phyloP scores from a whole-genome alignment of 2,797 vertebrate species.

The Dryobates pubescens region DNA sequence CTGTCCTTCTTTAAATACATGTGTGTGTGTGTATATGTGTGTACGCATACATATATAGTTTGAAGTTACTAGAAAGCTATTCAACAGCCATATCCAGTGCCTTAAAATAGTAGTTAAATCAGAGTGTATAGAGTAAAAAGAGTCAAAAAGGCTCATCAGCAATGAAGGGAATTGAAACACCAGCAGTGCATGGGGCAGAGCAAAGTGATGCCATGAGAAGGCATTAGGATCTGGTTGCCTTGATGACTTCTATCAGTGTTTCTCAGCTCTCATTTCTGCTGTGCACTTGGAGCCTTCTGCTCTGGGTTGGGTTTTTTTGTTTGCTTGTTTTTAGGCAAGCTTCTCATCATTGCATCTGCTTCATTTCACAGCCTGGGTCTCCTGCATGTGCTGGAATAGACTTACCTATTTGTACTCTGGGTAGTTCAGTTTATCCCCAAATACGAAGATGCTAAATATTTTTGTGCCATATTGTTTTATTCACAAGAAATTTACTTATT shows the following conservation, averaged over 20 bases:
- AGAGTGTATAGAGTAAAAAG: neutral
- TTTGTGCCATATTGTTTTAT: neutral
- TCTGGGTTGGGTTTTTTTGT: neutral
- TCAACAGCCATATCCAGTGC: neutral
- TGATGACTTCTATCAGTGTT: neutral
- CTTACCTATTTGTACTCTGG: neutral
- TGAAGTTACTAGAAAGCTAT: neutral
- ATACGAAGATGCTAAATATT: neutral
- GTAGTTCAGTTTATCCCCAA: neutral
- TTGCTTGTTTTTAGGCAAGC: neutral
- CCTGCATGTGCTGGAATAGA: neutral
- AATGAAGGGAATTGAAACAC: neutral
- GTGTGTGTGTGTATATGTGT: neutral
- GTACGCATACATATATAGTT: neutral
- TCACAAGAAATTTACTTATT: neutral
- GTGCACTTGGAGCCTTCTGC: neutral
- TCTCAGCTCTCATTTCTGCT: neutral
- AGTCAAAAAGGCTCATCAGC: neutral
- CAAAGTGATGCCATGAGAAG: neutral
- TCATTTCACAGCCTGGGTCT: neutral
- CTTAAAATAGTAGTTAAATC: neutral
- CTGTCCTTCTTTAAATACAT: neutral
- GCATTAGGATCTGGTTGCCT: neutral
- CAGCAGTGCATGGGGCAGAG: neutral
- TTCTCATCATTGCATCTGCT: neutral